Conservation (phyloP, 2,113 vertebrate species). For the Pachyramphus minor region DNA sequence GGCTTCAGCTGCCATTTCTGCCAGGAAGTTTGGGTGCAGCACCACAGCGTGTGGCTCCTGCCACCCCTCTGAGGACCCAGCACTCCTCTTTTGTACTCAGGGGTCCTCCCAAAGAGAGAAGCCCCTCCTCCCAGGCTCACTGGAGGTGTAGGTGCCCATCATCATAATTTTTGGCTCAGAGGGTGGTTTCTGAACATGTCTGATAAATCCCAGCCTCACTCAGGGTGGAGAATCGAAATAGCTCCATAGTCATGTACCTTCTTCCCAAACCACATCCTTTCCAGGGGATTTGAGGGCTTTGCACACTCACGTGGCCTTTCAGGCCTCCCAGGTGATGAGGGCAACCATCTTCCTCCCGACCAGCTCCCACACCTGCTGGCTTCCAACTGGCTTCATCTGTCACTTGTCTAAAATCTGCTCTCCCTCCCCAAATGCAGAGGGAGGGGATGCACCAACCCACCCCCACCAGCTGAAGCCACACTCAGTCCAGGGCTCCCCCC, state of each 20-base stretch:
- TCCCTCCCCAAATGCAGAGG: neutral
- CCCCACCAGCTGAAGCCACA: neutral
- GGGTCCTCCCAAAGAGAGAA: neutral
- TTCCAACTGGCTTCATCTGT: neutral
- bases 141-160: neutral
- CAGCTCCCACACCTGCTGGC: neutral
- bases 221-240: neutral
- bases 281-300: fast-evolving
- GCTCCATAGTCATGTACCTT: neutral
- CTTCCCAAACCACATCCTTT: neutral
- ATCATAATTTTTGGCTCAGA: neutral
- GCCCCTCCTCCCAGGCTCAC: fast-evolving
- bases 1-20: neutral
- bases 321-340: neutral
- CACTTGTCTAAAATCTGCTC: neutral
- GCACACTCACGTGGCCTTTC: neutral
- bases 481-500: neutral
- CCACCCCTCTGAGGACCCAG: neutral
- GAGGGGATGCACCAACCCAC: neutral
- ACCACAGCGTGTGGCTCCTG: fast-evolving
- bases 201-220: neutral
- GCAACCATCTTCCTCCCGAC: neutral
- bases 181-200: neutral
- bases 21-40: neutral
- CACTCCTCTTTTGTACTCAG: neutral